Base-by-base conservation (phyloP, 1,140 invertebrate genomes). In the Branchinecta lynchi region DNA sequence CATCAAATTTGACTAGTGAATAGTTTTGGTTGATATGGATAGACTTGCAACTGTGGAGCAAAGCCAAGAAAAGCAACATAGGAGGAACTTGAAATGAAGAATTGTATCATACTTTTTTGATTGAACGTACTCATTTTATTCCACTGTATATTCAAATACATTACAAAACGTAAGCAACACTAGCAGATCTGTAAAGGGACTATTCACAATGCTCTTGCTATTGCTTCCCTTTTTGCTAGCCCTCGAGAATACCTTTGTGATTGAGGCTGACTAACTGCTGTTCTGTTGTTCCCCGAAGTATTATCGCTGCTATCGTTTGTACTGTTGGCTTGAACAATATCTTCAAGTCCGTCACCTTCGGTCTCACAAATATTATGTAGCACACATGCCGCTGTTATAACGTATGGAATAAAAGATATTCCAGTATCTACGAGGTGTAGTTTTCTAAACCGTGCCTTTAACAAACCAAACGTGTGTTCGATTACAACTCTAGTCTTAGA, bases 161-260 rank as follows among this genome's bases (percentile, higher is more conserved):
- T 32, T 32, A 32, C 32, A 32, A 32, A 32, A 32, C 32, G 32
- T 32, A 32, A 32, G 32, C 32, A 32, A 32, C 32, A 32, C 32
- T 32, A 32, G 32, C 32, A 32, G 32, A 32, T 32, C 32, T 32
- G 32, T 32, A 32, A 32, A 32, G 32, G 32, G 32, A 32, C 12
- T 15, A 60, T 60, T 60, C 51, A 60, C 51, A 60, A 60, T 20
- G 51, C 51, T 60, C 51, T 60, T 60, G 51, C 51, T 12, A 60
- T 60, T 60, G 51, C 51, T 60, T 60, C 51, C 51, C 51, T 60
- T 60, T 60, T 60, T 60, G 51, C 51, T 15, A 60, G 12, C 51
- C 51, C 51, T 60, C 51, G 51, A 20, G 51, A 60, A 20, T 12
- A 15, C 51, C 51, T 60, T 60, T 60, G 51, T 15, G 51, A 60